These are phyloP conservation scores for Drosophila maculinotata DNA, from an alignment of 2,888 invertebrate species.

Conservation along the genomic window DNA sequence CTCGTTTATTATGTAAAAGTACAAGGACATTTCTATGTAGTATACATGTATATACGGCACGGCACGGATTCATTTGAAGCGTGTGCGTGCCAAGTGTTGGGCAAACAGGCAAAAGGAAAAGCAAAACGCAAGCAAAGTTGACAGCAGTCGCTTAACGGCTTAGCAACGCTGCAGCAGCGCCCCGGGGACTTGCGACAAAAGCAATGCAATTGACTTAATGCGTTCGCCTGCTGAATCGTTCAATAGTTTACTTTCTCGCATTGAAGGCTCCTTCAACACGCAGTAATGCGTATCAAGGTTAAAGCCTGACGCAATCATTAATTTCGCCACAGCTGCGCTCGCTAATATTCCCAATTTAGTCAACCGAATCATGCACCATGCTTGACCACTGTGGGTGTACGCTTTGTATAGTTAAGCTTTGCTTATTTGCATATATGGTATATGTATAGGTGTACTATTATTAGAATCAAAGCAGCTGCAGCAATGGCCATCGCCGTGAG, in stretches of 20 bases:
- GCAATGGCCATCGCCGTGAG: neutral
- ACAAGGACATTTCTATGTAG: constrained; percentile 76
- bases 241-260: neutral
- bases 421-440: constrained; percentile 11
- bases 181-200: constrained; percentile 10
- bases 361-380: constrained; percentile 1
- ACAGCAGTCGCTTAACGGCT: constrained; percentile 44
- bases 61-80: constrained; percentile 33
- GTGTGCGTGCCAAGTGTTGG: constrained; percentile 69
- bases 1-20: constrained; percentile 77
- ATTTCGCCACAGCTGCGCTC: neutral
- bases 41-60: neutral
- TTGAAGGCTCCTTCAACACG: neutral
- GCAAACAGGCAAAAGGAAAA: constrained; percentile 53
- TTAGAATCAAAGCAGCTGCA: constrained; percentile 17
- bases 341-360: neutral
- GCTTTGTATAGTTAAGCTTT: neutral
- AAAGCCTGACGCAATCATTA: constrained; percentile 5
- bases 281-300: constrained; percentile 34
- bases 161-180: constrained; percentile 28
- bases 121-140: constrained; percentile 31
- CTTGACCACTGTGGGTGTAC: neutral
- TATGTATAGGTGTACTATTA: too few relatives aligned
- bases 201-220: constrained; percentile 58
- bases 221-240: constrained; percentile 5